These are phyloP conservation scores for Falco punctatus DNA, from an alignment of 2,113 vertebrate genomes.

Conservation along the genomic window DNA sequence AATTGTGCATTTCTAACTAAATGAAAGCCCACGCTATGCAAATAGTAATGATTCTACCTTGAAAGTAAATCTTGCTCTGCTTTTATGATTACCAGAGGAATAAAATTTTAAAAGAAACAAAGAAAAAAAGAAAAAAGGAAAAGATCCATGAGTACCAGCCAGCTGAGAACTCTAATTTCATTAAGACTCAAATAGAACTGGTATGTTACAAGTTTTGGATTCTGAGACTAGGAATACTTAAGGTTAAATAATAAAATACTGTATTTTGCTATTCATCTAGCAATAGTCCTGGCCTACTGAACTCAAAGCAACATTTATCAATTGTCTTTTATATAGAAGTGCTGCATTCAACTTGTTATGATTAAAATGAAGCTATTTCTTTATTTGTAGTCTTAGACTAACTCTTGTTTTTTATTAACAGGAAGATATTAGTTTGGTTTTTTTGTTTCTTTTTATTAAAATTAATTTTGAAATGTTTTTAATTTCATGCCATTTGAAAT, in stretches of 20 bases:
- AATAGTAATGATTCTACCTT: conserved; percentile 21
- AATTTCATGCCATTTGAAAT: not conserved
- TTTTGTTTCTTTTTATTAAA: not conserved
- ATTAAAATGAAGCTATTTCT: not conserved
- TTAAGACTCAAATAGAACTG: not conserved
- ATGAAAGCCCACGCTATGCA: conserved; percentile 12
- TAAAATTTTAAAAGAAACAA: not conserved
- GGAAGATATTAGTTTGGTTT: not conserved
- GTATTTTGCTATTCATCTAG: not conserved
- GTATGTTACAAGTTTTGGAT: not conserved
- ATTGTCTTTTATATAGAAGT: not conserved
- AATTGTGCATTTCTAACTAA: conserved; percentile 42
- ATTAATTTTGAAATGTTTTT: not conserved
- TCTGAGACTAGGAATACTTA: not conserved
- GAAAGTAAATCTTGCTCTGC: not conserved
- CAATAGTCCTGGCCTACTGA: not conserved
- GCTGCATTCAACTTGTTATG: not conserved
- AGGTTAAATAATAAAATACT: not conserved
- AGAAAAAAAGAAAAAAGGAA: not conserved
- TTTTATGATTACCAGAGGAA: not conserved
- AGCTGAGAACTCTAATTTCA: not conserved
- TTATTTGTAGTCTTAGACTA: not conserved
- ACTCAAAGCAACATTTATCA: not conserved
- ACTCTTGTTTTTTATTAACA: not conserved
- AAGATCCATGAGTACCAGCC: not conserved